Evolutionary conservation across 2,113 vertebrate genomes (phyloP).

Genomic region (Raphicerus campestris): DNA sequence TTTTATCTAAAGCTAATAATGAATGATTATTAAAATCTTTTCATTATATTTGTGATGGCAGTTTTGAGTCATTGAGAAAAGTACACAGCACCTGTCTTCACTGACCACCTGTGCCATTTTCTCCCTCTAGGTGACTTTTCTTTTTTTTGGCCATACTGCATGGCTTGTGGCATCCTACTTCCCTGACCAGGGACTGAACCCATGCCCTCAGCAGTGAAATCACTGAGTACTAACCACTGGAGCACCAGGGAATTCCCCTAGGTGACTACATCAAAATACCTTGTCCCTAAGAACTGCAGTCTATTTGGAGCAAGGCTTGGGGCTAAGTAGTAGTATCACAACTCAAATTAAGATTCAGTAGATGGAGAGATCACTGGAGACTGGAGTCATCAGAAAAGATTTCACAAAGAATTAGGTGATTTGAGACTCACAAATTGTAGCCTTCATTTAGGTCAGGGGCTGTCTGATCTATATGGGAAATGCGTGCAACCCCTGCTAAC

Average conservation of each 20-base stretch:
- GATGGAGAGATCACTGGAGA: background rate
- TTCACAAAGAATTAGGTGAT: background rate
- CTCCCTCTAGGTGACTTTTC: background rate
- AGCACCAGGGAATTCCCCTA: background rate
- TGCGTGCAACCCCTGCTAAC: fast-evolving
- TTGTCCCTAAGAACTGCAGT: background rate
- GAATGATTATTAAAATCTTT: background rate
- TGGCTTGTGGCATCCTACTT: background rate
- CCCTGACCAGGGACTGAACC: background rate
- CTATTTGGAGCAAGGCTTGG: background rate
- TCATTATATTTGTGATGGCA: background rate
- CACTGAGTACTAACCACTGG: background rate
- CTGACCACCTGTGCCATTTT: background rate
- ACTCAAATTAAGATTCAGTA: slow-evolving; percentile 24
- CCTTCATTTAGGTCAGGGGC: background rate
- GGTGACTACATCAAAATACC: background rate
- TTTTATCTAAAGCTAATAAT: background rate
- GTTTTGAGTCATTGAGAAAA: background rate
- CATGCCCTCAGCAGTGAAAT: background rate
- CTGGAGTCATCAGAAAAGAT: background rate
- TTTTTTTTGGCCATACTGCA: background rate
- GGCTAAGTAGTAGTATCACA: background rate
- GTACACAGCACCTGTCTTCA: background rate
- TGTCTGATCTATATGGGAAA: background rate
- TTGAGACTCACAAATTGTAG: background rate